Base-by-base conservation (phyloP, 2,113 vertebrate species). In the Anser brachyrhynchus region DNA sequence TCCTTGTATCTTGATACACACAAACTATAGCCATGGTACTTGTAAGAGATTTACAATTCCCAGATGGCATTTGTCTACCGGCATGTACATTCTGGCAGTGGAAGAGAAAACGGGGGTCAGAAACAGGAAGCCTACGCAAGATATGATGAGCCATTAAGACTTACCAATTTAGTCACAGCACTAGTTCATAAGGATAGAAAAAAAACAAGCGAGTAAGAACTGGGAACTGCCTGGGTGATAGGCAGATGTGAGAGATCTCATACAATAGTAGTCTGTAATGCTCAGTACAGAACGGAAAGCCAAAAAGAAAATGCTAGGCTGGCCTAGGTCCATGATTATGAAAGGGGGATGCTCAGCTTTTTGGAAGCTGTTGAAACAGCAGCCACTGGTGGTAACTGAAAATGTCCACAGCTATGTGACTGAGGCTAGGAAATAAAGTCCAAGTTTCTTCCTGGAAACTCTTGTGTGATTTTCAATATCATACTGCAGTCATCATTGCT, bases 221-320 rank as follows among this genome's bases (percentile, higher is more conserved):
- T 5, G 70, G 74, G 52, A 75, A 43, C 49, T 51, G 92, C 54
- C 35, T n/a, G 86, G 44, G 29, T 31, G 76, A 80, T 25, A 89
- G 81, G 95, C 87, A 91, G 84, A 89, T 62, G 78, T 3, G 64
- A 79, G 81, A 66, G 43, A 67, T 35, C 70, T 85, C 92, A 43
- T 44, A 54, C 23, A 90, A 79, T 6, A 76, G 80, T 37, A 49
- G 79, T 14, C 79, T 89, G 15, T 84, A 54, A 79, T 51, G 84
- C 87, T 62, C 33, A 33, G 72, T 9, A 73, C 72, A 49, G 31
- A 90, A 82, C 59, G 55, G 21, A 70, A 75, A 94, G 69, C 66
- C 72, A 73, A 64, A 85, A 19, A 33, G 44, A 91, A 86, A 94
- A 55, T n/a, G 73, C 12, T 76, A 39, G 46, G 58, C 85, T 67